These are phyloP conservation scores for Musca domestica DNA, from an alignment of 1,140 invertebrate species.

Conservation along the genomic window DNA sequence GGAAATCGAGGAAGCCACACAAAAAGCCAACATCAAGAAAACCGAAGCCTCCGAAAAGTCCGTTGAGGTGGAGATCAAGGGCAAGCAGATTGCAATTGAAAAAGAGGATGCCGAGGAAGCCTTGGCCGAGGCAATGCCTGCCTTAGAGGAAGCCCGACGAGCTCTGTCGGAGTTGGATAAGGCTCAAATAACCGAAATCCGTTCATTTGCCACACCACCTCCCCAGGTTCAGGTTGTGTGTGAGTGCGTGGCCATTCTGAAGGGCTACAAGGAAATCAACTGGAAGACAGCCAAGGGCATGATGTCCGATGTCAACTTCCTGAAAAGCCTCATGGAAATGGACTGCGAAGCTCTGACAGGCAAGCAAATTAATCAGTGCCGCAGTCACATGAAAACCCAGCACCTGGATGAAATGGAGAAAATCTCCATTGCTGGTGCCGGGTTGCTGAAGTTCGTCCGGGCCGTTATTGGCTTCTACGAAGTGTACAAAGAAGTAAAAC, in stretches of 20 bases:
- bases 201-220: constrained; percentile 82
- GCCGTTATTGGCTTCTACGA: constrained; percentile 83
- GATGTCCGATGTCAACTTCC: constrained; percentile 86
- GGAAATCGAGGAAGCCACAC: constrained; percentile 58
- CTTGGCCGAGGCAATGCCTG: constrained; percentile 76
- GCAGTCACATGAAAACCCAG: constrained; percentile 65
- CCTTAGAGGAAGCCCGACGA: constrained; percentile 72
- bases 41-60: constrained; percentile 72
- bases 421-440: constrained; percentile 78
- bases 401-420: constrained; percentile 74
- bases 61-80: constrained; percentile 76
- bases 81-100: constrained; percentile 72
- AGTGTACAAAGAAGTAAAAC: constrained; percentile 82
- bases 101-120: constrained; percentile 78
- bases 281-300: constrained; percentile 88
- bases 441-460: constrained; percentile 79
- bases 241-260: constrained; percentile 82
- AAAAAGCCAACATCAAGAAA: constrained; percentile 72
- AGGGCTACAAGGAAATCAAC: constrained; percentile 76
- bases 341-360: constrained; percentile 78
- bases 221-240: constrained; percentile 83
- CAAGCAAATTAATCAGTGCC: constrained; percentile 69
- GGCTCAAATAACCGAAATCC: constrained; percentile 86
- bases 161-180: constrained; percentile 81
- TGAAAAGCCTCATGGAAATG: constrained; percentile 77